These are phyloP conservation scores for Muscicapa striata DNA, from an alignment of 2,797 vertebrate genomes.

Conservation along the genomic window DNA sequence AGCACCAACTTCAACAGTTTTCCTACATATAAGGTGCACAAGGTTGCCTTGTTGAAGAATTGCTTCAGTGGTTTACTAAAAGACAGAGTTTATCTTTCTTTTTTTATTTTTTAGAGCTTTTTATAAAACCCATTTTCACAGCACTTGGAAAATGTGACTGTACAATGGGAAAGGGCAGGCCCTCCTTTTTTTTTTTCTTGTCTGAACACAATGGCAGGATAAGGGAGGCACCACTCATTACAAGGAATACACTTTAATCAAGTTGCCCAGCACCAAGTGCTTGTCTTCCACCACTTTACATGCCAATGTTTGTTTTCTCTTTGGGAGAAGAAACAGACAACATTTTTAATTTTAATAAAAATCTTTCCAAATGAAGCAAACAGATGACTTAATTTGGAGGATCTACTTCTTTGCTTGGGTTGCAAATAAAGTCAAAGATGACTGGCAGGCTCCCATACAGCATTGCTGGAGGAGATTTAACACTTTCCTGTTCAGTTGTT, in stretches of 20 bases:
- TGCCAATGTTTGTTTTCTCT: conserved; percentile 55
- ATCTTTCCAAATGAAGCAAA: conserved; percentile 24
- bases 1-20: background rate
- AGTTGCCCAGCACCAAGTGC: conserved; percentile 46
- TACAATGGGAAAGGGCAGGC: conserved; percentile 67
- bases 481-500: conserved; percentile 10
- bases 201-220: conserved; percentile 75
- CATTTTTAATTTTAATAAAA: conserved; percentile 46
- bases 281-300: conserved; percentile 31
- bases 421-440: conserved; percentile 12
- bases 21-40: background rate
- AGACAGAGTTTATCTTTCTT: background rate
- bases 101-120: background rate
- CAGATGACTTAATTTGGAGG: conserved; percentile 12
- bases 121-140: conserved; percentile 37
- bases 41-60: background rate
- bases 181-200: conserved; percentile 17
- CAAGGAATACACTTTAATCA: conserved; percentile 66
- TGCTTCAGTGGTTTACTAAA: conserved; percentile 4
- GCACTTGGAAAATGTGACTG: conserved; percentile 65
- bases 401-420: background rate
- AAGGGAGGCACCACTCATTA: conserved; percentile 67
- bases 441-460: background rate
- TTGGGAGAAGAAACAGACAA: conserved; percentile 32
- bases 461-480: background rate